Conservation (phyloP, 2,888 invertebrate species). For the Taenaris catops region DNA sequence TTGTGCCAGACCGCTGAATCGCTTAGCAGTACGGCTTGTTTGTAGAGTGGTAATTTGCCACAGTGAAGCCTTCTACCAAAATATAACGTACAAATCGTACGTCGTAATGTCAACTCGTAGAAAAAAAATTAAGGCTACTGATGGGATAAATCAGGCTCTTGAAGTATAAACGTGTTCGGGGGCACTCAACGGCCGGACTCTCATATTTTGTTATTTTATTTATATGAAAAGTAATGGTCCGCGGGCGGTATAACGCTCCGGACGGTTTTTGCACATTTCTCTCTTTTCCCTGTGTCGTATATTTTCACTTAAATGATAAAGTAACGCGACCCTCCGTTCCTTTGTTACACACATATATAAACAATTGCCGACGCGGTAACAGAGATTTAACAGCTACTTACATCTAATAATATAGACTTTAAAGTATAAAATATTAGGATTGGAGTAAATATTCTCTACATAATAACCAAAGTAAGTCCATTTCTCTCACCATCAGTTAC, state of each 20-base stretch:
- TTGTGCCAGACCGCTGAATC: too few species aligned
- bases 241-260: slow-evolving; percentile 68
- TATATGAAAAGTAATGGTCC: slow-evolving; percentile 79
- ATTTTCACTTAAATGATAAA: slow-evolving; percentile 78
- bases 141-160: too few species aligned
- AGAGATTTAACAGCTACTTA: slow-evolving; percentile 4
- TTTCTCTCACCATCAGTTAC: too few species aligned
- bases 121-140: too few species aligned
- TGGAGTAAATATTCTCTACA: too few species aligned
- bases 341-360: slow-evolving; percentile 36
- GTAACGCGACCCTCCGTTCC: slow-evolving; percentile 64
- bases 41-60: too few species aligned
- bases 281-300: slow-evolving; percentile 70
- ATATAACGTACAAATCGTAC: too few species aligned
- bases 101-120: too few species aligned
- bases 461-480: too few species aligned
- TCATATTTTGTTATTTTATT: slow-evolving; percentile 81
- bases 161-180: slow-evolving; percentile 75
- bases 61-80: too few species aligned
- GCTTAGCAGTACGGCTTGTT: too few species aligned
- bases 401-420: too few species aligned
- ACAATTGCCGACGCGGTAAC: slow-evolving; percentile 2
- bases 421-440: background rate
- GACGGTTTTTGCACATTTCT: slow-evolving; percentile 73
- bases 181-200: slow-evolving; percentile 77